Evolutionary conservation across 2,113 vertebrate genomes (phyloP).

Genomic region (Lates calcarifer): DNA sequence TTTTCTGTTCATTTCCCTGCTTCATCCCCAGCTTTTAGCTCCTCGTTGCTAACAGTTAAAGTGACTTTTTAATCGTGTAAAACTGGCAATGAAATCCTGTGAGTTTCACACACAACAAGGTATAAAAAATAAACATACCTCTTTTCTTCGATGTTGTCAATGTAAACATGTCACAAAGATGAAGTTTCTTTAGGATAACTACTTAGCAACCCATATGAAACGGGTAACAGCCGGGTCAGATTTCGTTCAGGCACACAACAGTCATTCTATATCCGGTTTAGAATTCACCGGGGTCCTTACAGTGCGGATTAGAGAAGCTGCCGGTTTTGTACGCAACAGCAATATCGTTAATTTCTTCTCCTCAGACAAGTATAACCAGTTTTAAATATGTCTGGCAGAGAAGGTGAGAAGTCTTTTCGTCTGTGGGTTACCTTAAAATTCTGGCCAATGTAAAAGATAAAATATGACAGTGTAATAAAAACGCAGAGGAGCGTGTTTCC

Average conservation of each 20-base stretch:
- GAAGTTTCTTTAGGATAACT: background rate
- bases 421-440: rapidly evolving
- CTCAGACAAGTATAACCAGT: background rate
- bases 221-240: background rate
- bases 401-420: slow-evolving; percentile 72
- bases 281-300: slow-evolving; percentile 67
- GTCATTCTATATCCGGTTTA: slow-evolving; percentile 70
- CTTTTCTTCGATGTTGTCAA: slow-evolving; percentile 1
- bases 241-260: slow-evolving; percentile 58
- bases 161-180: background rate
- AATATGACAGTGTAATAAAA: background rate
- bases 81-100: background rate
- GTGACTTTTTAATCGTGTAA: background rate
- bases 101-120: rapidly evolving
- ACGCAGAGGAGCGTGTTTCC: background rate
- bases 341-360: background rate
- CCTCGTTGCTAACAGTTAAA: slow-evolving; percentile 30
- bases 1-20: background rate
- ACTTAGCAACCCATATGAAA: slow-evolving; percentile 18
- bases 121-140: background rate
- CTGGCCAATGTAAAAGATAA: rapidly evolving
- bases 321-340: background rate
- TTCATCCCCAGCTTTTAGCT: slow-evolving; percentile 40
- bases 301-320: slow-evolving; percentile 47
- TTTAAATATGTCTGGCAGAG: slow-evolving; percentile 85